phyloP scores from a whole-genome alignment of 2,888 invertebrate genomes.

The Coelogynopora nodosa region DNA sequence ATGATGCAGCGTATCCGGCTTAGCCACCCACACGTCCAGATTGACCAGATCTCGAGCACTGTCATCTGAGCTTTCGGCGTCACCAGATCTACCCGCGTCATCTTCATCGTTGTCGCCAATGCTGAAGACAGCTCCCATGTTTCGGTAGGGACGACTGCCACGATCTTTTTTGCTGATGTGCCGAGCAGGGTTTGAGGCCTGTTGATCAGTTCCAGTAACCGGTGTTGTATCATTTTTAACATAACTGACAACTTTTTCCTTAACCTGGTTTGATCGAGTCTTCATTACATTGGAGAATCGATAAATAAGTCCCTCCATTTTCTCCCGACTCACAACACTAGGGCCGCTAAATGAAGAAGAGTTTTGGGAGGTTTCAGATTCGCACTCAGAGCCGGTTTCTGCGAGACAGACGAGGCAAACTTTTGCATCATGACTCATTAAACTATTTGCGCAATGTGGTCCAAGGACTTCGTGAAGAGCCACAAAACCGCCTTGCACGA shows the following conservation, averaged over 20 bases:
- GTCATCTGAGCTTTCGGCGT: background rate
- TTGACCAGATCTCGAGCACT: slow-evolving; percentile 65
- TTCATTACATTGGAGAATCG: background rate
- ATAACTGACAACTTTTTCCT: background rate
- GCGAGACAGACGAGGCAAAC: too few relatives aligned
- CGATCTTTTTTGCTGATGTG: background rate
- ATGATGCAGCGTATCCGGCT: slow-evolving; percentile 76
- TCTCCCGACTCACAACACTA: too few relatives aligned
- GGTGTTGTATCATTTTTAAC: background rate
- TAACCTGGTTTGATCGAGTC: background rate
- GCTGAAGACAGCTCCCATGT: slow-evolving; percentile 85
- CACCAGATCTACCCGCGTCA: background rate
- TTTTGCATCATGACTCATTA: too few relatives aligned
- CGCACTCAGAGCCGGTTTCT: too few relatives aligned
- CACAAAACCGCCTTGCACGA: too few relatives aligned
- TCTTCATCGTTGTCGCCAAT: slow-evolving; percentile 76
- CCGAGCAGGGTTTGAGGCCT: background rate
- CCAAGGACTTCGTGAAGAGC: too few relatives aligned
- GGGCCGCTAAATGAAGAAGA: too few relatives aligned
- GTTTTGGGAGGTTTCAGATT: too few relatives aligned
- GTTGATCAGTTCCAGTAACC: background rate
- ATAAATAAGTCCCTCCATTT: too few relatives aligned
- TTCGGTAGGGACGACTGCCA: slow-evolving; percentile 76
- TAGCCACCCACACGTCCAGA: slow-evolving; percentile 75
- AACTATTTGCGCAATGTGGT: too few relatives aligned